Evolutionary conservation across 1,140 invertebrate genomes (phyloP).

Genomic region (Hyphantria cunea): DNA sequence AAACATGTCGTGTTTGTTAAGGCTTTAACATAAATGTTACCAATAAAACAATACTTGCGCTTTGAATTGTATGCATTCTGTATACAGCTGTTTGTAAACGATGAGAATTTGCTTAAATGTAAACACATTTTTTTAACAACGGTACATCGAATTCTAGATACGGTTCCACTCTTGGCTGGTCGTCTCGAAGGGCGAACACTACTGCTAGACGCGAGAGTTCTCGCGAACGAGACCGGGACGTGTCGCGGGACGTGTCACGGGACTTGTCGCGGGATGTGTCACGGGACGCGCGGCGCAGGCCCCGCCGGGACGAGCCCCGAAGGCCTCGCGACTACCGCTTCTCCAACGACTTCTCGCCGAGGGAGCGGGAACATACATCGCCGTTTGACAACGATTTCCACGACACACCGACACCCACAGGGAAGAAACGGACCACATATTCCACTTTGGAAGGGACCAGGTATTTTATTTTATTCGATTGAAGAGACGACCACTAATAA

Average conservation of each 20-base stretch:
- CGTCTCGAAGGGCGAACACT: conserved; percentile 55
- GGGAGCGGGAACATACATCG: conserved; percentile 82
- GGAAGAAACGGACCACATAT: conserved; percentile 65
- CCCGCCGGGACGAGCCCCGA: conserved; percentile 55
- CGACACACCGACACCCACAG: conserved; percentile 58
- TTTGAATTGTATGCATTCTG: too few relatives aligned
- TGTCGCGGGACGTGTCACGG: conserved; percentile 38
- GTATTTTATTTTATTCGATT: conserved; percentile 31
- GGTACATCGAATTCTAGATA: conserved; percentile 46
- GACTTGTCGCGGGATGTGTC: conserved; percentile 39
- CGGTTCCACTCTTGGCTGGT: conserved; percentile 77
- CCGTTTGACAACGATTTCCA: conserved; percentile 89
- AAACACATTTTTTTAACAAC: too few relatives aligned
- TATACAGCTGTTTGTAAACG: too few relatives aligned
- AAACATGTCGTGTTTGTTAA: too few relatives aligned
- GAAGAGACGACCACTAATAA: too few relatives aligned
- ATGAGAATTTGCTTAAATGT: too few relatives aligned
- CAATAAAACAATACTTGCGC: too few relatives aligned
- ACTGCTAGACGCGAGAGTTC: conserved; percentile 39
- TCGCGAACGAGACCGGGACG: conserved; percentile 44
- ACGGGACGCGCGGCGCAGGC: conserved; percentile 36
- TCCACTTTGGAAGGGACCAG: conserved; percentile 67
- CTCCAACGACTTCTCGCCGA: conserved; percentile 83
- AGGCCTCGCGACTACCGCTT: conserved; percentile 79
- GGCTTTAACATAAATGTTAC: too few relatives aligned